Conservation (phyloP, 1,140 invertebrate genomes). For the Hydropsyche tenuis region DNA sequence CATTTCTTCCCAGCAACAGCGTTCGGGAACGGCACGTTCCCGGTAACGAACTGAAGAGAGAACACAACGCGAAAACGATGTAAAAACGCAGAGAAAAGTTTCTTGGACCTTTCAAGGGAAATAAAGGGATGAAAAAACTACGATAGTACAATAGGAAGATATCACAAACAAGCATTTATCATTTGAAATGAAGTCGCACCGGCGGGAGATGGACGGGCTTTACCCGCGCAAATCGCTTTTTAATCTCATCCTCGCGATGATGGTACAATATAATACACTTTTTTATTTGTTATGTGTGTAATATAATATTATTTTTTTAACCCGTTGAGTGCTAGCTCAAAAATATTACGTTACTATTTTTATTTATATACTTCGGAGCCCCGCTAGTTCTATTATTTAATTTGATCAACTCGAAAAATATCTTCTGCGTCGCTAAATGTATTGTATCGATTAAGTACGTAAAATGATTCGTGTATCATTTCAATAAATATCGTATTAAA, state of each 20-base stretch:
- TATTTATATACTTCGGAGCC: no score
- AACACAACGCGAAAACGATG: no score
- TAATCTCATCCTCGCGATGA: conserved; percentile 4
- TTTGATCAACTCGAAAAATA: conserved; percentile 46
- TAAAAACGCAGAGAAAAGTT: no score
- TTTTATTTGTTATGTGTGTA: no score
- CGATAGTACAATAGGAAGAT: conserved; percentile 16
- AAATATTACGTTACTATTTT: no score
- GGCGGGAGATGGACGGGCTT: not conserved
- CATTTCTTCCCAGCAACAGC: not conserved
- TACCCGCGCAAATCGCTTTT: conserved; percentile 26
- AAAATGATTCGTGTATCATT: conserved; percentile 22
- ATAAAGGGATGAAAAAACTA: conserved; percentile 10
- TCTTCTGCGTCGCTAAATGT: conserved; percentile 43
- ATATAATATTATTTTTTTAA: no score
- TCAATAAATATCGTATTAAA: not conserved
- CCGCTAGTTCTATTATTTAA: not conserved
- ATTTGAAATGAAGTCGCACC: conserved; percentile 31
- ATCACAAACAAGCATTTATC: conserved; percentile 32
- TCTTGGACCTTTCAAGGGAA: not conserved
- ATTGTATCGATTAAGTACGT: conserved; percentile 26
- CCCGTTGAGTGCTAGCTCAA: no score
- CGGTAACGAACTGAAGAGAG: no score
- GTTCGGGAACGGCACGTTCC: not conserved
- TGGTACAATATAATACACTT: no score